These are phyloP conservation scores for Eurystomus glaucurus DNA, from an alignment of 2,797 vertebrate species.

Conservation along the genomic window DNA sequence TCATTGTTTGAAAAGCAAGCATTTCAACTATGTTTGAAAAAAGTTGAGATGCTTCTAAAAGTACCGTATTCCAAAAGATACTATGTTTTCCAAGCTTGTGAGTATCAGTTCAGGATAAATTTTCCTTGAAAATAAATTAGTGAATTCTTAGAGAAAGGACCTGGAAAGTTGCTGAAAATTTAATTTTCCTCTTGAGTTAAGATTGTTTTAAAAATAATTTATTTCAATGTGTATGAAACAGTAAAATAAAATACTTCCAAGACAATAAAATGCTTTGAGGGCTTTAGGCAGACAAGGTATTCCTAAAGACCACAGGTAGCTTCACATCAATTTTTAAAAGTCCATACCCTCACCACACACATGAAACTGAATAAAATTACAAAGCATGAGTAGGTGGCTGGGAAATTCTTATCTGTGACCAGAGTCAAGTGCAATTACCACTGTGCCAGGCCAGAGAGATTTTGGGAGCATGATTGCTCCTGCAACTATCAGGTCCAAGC, in stretches of 20 bases:
- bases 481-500: background rate
- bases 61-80: background rate
- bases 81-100: background rate
- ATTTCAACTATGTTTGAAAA: background rate
- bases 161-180: background rate
- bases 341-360: background rate
- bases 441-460: background rate
- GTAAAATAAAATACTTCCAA: background rate
- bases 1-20: background rate
- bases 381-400: background rate
- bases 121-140: background rate
- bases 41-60: background rate
- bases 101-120: background rate
- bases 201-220: background rate
- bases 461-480: background rate
- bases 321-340: background rate
- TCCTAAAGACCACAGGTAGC: background rate
- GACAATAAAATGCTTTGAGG: background rate
- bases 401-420: background rate
- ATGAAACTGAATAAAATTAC: background rate
- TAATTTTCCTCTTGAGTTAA: background rate
- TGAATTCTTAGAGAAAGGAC: background rate
- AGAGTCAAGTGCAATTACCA: background rate
- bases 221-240: background rate
- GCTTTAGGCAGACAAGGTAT: background rate